These are phyloP conservation scores for Anastrepha obliqua DNA, from an alignment of 1,140 invertebrate species.

Conservation along the genomic window DNA sequence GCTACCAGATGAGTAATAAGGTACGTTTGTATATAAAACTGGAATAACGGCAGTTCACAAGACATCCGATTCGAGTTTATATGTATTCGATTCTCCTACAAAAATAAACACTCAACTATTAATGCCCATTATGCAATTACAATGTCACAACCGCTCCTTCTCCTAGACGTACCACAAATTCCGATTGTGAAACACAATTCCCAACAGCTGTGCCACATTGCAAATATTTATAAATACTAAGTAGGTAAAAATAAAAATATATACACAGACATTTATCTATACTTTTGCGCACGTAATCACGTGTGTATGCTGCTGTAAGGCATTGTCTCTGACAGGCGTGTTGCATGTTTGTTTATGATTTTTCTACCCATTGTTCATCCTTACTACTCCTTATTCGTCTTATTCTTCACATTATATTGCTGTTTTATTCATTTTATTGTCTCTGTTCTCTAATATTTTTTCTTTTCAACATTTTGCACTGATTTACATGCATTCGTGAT, in stretches of 20 bases:
- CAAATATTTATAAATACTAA: not conserved
- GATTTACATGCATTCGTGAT: too few relatives aligned
- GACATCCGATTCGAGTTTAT: too few relatives aligned
- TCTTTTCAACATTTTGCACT: too few relatives aligned
- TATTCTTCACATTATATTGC: too few relatives aligned
- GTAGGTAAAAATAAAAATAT: not conserved
- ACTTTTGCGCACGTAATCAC: too few relatives aligned
- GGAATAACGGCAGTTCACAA: too few relatives aligned
- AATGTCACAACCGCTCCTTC: not conserved
- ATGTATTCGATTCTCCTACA: too few relatives aligned
- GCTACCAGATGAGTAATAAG: too few relatives aligned
- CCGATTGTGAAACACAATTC: not conserved
- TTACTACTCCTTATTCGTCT: too few relatives aligned
- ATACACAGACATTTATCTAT: not conserved
- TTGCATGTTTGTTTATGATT: not conserved
- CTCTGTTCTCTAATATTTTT: too few relatives aligned
- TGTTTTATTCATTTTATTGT: too few relatives aligned
- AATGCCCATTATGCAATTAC: not conserved
- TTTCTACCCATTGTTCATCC: not conserved
- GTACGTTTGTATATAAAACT: too few relatives aligned
- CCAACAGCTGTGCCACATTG: not conserved
- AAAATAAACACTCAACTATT: not conserved
- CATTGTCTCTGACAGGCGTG: not conserved
- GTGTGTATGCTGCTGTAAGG: not conserved
- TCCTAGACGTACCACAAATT: not conserved